These are phyloP conservation scores for Nymphalis polychloros DNA, from an alignment of 2,888 invertebrate genomes.

Conservation along the genomic window DNA sequence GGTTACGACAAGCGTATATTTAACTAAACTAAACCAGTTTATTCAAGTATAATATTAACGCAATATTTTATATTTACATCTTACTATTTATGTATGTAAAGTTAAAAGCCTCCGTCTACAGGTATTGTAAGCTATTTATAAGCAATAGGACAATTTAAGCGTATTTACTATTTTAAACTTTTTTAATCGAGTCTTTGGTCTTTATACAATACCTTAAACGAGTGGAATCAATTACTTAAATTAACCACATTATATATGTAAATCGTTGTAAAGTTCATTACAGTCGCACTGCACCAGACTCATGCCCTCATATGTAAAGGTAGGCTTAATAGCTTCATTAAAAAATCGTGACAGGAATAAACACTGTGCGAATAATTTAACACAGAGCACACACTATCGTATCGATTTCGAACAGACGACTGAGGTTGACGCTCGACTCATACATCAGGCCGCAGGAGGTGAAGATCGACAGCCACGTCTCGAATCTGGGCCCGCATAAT, in stretches of 20 bases:
- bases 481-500: constrained; percentile 63
- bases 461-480: constrained; percentile 75
- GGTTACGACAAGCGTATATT: constrained; percentile 2
- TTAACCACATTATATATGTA: constrained; percentile 50
- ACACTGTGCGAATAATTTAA: constrained; percentile 24
- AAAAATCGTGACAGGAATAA: constrained; percentile 9
- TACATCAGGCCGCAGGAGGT: constrained; percentile 72
- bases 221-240: constrained; percentile 54
- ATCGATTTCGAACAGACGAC: constrained; percentile 8
- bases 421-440: constrained; percentile 44
- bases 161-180: constrained; percentile 46
- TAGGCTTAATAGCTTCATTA: constrained; percentile 24
- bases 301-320: constrained; percentile 1
- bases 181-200: constrained; percentile 53
- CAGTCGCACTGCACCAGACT: constrained; percentile 54
- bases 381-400: constrained; percentile 21
- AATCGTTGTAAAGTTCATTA: constrained; percentile 65
- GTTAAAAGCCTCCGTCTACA: constrained; percentile 43
- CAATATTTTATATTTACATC: constrained; percentile 39
- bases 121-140: constrained; percentile 42
- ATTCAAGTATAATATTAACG: neutral
- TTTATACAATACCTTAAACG: constrained; percentile 51
- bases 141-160: constrained; percentile 50
- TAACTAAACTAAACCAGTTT: neutral
- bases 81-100: constrained; percentile 42